A percentile compares a stretch with the other conserved stretches of the same genome.
Evolutionary conservation across 2,888 invertebrate species (phyloP).

Genomic region (Nomada ferruginata): DNA sequence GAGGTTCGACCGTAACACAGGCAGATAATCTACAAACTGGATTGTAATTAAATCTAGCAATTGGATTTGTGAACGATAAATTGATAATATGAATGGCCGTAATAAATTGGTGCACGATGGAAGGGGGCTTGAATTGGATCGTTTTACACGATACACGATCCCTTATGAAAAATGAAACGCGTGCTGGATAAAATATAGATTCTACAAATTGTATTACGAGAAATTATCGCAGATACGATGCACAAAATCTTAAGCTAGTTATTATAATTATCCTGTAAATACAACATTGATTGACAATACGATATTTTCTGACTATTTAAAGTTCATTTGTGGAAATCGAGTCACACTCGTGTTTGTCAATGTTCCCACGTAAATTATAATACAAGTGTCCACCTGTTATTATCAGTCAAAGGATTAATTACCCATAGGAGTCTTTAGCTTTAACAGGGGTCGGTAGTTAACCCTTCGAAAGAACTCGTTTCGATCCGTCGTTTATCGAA

Average conservation of each 20-base stretch:
- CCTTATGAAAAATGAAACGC: neutral
- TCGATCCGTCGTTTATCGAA: constrained; percentile 33
- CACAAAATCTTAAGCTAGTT: too few relatives aligned
- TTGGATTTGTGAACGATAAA: constrained; percentile 20
- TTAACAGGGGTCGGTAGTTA: neutral
- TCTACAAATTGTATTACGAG: neutral
- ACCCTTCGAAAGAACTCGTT: constrained; percentile 15
- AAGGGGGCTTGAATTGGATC: neutral
- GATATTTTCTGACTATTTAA: too few relatives aligned
- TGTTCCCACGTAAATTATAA: too few relatives aligned
- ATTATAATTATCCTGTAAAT: too few relatives aligned
- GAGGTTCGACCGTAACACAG: constrained; percentile 3
- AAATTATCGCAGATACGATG: neutral
- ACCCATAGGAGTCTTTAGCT: constrained; percentile 3
- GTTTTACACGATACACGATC: neutral
- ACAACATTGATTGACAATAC: too few relatives aligned
- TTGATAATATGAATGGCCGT: constrained; percentile 10
- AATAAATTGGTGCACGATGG: neutral
- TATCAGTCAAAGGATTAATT: constrained; percentile 3
- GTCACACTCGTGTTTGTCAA: too few relatives aligned
- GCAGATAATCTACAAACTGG: constrained; percentile 11
- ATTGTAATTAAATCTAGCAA: constrained; percentile 23
- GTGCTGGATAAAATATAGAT: neutral
- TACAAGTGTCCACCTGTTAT: too few relatives aligned
- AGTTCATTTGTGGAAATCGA: too few relatives aligned